These are phyloP conservation scores for Morphnarchus princeps DNA, from an alignment of 2,113 vertebrate genomes.

Conservation along the genomic window DNA sequence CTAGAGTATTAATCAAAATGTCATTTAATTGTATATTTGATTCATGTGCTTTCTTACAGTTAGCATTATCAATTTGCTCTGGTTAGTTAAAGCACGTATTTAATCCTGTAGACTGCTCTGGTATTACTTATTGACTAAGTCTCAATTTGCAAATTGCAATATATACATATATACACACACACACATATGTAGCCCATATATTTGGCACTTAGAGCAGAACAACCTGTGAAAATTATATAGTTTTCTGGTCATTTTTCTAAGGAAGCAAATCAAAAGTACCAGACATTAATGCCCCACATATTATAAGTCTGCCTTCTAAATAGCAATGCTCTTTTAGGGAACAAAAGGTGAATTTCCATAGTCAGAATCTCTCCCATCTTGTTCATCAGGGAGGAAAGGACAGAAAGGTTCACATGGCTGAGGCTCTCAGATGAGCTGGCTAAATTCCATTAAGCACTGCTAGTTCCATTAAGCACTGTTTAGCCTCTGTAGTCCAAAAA, in stretches of 20 bases:
- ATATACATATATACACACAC: not conserved
- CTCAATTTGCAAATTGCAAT: not conserved
- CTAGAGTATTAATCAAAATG: not conserved
- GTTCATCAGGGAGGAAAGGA: not conserved
- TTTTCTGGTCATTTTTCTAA: not conserved
- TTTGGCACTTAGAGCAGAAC: not conserved
- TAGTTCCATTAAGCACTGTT: not conserved
- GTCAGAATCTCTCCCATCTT: not conserved
- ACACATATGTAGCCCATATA: not conserved
- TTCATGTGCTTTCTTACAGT: not conserved
- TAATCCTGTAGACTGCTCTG: not conserved
- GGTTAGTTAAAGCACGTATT: not conserved
- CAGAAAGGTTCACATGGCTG: not conserved
- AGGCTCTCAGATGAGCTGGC: not conserved
- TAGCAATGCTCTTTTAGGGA: not conserved
- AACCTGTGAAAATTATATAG: not conserved
- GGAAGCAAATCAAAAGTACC: not conserved
- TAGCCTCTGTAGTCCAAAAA: not conserved
- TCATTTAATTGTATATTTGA: not conserved
- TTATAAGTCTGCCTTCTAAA: not conserved
- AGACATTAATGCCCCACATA: not conserved
- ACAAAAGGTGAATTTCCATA: not conserved
- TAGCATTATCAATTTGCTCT: not conserved
- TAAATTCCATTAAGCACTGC: not conserved
- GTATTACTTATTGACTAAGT: not conserved